A percentile compares a stretch with the other conserved stretches of the same genome.
Evolutionary conservation across 35 echinoderm and acorn worm species (phyloP).

Genomic region (Heliocidaris tuberculata): DNA sequence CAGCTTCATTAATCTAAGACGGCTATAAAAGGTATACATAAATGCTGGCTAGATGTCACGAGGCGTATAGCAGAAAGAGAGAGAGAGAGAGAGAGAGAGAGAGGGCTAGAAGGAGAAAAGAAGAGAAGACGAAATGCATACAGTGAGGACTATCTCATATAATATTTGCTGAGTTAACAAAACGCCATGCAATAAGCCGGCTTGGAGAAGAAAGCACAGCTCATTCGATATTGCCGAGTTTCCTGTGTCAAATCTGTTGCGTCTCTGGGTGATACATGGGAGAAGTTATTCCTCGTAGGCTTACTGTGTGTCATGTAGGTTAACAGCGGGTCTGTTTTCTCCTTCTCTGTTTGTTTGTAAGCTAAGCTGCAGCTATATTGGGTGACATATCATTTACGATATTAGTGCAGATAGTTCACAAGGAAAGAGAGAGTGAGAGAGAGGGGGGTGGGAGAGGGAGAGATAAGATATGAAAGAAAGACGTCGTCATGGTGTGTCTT

Average conservation of each 20-base stretch:
- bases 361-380: neutral
- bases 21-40: neutral
- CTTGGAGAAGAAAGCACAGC: neutral
- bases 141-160: neutral
- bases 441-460: neutral
- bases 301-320: neutral
- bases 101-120: neutral
- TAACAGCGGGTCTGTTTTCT: neutral
- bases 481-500: neutral
- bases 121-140: neutral
- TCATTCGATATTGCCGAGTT: neutral
- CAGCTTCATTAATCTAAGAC: neutral
- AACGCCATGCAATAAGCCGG: conserved; percentile 15
- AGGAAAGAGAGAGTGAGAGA: neutral
- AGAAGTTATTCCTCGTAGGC: neutral
- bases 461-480: neutral
- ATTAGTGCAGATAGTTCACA: neutral
- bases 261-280: neutral
- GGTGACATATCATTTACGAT: neutral
- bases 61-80: neutral
- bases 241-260: neutral
- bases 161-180: conserved; percentile 19
- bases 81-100: neutral
- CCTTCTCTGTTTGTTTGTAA: neutral
- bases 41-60: neutral